Evolutionary conservation across 1,140 invertebrate species (phyloP).

Genomic region (Manduca sexta): DNA sequence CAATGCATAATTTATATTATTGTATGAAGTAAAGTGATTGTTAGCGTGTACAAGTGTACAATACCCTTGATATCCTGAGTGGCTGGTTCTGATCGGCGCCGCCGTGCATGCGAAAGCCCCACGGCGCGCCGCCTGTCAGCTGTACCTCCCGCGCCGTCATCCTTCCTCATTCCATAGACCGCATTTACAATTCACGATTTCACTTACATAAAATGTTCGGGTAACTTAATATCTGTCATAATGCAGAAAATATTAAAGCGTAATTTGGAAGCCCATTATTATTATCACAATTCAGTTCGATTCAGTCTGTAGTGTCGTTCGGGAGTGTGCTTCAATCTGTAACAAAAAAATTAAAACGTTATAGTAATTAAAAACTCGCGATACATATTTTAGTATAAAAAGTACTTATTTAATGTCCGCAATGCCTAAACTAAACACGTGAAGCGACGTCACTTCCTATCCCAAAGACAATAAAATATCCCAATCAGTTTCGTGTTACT

Average conservation of each 20-base stretch:
- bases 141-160: constrained; percentile 82
- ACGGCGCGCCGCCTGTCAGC: constrained; percentile 87
- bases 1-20: too few relatives aligned
- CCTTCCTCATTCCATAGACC: constrained; percentile 37
- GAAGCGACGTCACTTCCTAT: background rate
- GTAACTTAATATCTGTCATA: constrained; percentile 10
- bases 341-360: constrained; percentile 21
- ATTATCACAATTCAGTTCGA: constrained; percentile 27
- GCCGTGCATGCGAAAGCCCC: constrained; percentile 92
- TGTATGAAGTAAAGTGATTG: too few relatives aligned
- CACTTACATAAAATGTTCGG: constrained; percentile 6
- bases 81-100: constrained; percentile 83
- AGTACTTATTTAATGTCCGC: too few relatives aligned
- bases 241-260: constrained; percentile 24
- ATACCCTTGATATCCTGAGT: constrained; percentile 85
- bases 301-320: constrained; percentile 18
- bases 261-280: constrained; percentile 31
- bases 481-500: constrained; percentile 7
- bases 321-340: constrained; percentile 17
- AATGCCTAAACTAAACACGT: too few relatives aligned
- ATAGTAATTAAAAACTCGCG: background rate
- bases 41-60: too few relatives aligned
- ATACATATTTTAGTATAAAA: background rate
- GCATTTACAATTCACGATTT: constrained; percentile 10
- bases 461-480: constrained; percentile 7